These are phyloP conservation scores for Labia minor DNA, from an alignment of 2,888 invertebrate species.

Conservation along the genomic window DNA sequence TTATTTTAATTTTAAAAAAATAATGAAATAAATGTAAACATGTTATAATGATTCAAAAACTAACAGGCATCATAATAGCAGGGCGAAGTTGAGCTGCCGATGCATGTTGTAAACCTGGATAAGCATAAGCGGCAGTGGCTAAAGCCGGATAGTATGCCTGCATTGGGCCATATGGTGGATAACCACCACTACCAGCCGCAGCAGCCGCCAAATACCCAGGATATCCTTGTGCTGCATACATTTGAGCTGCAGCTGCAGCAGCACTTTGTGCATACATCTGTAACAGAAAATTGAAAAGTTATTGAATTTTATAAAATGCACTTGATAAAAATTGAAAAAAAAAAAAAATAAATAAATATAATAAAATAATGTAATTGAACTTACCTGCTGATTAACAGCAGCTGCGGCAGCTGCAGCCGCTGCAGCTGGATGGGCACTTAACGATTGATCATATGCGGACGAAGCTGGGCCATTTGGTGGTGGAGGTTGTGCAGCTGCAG, in stretches of 20 bases:
- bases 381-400: slow-evolving; percentile 26
- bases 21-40: too few species aligned
- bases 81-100: slow-evolving; percentile 47
- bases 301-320: neutral
- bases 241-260: slow-evolving; percentile 24
- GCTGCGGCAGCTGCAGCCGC: slow-evolving; percentile 33
- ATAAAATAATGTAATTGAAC: too few species aligned
- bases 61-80: slow-evolving; percentile 66
- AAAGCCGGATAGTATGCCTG: slow-evolving; percentile 55
- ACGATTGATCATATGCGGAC: slow-evolving; percentile 53
- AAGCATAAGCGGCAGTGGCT: slow-evolving; percentile 40
- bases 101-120: slow-evolving; percentile 51
- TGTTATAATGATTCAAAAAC: too few species aligned
- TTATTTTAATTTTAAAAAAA: too few species aligned
- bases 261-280: slow-evolving; percentile 26
- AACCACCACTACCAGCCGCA: slow-evolving; percentile 53
- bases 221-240: slow-evolving; percentile 49
- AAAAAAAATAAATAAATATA: neutral
- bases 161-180: slow-evolving; percentile 62
- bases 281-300: slow-evolving; percentile 14
- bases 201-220: slow-evolving; percentile 34
- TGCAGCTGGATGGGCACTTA: slow-evolving; percentile 46
- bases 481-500: slow-evolving; percentile 46
- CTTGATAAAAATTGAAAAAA: neutral
- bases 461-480: slow-evolving; percentile 37